Percentiles rank a stretch among this genome's conserved stretches.
Conservation (phyloP, 2,888 invertebrate genomes). For the Lacanobia oleracea region DNA sequence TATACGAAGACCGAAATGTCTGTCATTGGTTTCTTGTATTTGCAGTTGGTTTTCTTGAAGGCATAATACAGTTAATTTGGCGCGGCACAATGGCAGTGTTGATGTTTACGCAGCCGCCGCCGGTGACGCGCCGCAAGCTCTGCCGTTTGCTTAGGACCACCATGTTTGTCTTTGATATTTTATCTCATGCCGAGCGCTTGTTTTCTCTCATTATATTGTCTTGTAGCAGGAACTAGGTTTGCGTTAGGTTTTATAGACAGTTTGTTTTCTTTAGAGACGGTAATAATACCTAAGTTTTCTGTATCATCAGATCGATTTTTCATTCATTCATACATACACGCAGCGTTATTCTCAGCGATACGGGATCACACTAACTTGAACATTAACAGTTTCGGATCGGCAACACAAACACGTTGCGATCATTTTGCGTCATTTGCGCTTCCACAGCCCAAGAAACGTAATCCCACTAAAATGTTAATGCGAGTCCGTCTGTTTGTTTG, state of each 20-base stretch:
- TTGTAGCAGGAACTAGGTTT: conserved; percentile 7
- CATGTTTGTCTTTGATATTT: conserved; percentile 71
- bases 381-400: not conserved
- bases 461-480: conserved; percentile 64
- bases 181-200: conserved; percentile 62
- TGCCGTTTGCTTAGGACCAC: conserved; percentile 64
- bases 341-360: not conserved
- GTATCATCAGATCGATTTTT: not conserved
- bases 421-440: conserved; percentile 28
- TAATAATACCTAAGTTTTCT: not conserved
- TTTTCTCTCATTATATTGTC: conserved; percentile 57
- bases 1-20: conserved; percentile 17
- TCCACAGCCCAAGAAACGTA: conserved; percentile 48
- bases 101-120: conserved; percentile 61
- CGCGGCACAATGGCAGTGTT: conserved; percentile 54
- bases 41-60: conserved; percentile 51
- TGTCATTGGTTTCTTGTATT: conserved; percentile 39
- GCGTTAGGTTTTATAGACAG: conserved; percentile 1
- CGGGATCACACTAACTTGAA: not conserved
- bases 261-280: not conserved
- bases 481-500: conserved; percentile 59
- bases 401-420: conserved; percentile 20
- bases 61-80: conserved; percentile 61
- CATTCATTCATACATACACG: not conserved
- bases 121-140: conserved; percentile 36